Percentiles rank a stretch among this genome's conserved stretches.
These are phyloP conservation scores for Paracanthobrama guichenoti DNA, from an alignment of 2,113 vertebrate genomes.

Conservation along the genomic window DNA sequence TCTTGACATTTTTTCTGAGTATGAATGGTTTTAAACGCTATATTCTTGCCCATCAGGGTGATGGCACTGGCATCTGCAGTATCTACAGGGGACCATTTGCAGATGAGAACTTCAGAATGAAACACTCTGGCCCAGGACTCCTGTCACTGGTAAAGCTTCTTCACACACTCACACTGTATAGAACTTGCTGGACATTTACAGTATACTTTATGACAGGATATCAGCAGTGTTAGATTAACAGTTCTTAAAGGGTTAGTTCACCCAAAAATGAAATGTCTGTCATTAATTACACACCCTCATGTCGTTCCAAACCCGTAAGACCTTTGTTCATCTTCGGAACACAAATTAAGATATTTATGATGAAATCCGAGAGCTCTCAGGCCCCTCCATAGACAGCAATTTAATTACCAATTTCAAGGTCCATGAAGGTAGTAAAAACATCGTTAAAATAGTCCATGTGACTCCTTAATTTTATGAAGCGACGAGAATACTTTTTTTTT, in stretches of 20 bases:
- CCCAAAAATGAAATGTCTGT: no score
- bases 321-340: no score
- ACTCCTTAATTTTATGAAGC: no score
- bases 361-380: no score
- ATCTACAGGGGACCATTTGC: constrained; percentile 96
- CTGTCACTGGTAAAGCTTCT: constrained; percentile 87
- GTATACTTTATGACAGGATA: not conserved
- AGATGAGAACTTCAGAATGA: constrained; percentile 94
- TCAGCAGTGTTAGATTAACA: not conserved
- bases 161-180: not conserved
- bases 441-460: no score
- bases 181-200: not conserved
- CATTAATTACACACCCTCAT: no score
- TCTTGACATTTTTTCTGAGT: not conserved
- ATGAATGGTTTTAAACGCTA: not conserved
- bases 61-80: constrained; percentile 94
- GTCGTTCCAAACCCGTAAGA: no score
- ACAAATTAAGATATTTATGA: no score
- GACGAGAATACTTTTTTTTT: no score
- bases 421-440: no score
- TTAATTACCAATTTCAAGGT: no score
- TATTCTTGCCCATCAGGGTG: constrained; percentile 75
- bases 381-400: no score
- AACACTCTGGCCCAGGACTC: constrained; percentile 87
- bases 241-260: not conserved